Conservation (phyloP, 2,888 invertebrate species). For the Drosophila robusta region DNA sequence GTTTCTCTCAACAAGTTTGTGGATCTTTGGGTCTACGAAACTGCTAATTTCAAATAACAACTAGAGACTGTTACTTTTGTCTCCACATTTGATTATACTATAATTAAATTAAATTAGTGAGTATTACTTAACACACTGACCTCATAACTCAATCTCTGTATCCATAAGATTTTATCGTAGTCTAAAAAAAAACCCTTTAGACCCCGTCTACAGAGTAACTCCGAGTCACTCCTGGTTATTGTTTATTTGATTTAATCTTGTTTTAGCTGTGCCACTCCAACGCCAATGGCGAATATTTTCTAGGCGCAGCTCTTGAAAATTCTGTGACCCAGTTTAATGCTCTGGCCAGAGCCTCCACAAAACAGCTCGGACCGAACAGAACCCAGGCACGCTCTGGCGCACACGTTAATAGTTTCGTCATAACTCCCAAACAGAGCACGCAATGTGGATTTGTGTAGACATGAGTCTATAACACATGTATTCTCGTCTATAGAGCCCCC, state of each 20-base stretch:
- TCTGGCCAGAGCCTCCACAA: slow-evolving; percentile 32
- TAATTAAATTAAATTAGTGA: not conserved
- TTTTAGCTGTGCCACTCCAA: slow-evolving; percentile 45
- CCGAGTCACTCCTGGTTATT: not conserved
- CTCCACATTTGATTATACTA: not conserved
- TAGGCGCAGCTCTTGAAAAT: slow-evolving; percentile 76
- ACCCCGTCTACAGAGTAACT: not conserved
- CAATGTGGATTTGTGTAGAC: slow-evolving; percentile 62
- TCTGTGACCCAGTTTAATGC: slow-evolving; percentile 70
- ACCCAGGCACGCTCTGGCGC: slow-evolving; percentile 61
- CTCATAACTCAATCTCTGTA: not conserved
- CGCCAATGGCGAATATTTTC: slow-evolving; percentile 70
- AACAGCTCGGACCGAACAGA: slow-evolving; percentile 27
- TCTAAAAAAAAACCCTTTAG: too few relatives aligned
- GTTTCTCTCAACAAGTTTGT: too few relatives aligned
- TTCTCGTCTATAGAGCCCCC: slow-evolving; percentile 3
- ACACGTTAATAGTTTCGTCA: slow-evolving; percentile 73
- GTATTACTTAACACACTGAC: not conserved
- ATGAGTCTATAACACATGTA: slow-evolving; percentile 41
- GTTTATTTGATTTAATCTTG: slow-evolving; percentile 8
- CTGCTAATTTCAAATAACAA: too few relatives aligned
- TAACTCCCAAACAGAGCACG: slow-evolving; percentile 52
- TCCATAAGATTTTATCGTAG: not conserved
- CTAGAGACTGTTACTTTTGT: too few relatives aligned
- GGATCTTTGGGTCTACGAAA: too few relatives aligned